phyloP scores from a whole-genome alignment of 1,140 invertebrate genomes.

The Lucilia sericata region DNA sequence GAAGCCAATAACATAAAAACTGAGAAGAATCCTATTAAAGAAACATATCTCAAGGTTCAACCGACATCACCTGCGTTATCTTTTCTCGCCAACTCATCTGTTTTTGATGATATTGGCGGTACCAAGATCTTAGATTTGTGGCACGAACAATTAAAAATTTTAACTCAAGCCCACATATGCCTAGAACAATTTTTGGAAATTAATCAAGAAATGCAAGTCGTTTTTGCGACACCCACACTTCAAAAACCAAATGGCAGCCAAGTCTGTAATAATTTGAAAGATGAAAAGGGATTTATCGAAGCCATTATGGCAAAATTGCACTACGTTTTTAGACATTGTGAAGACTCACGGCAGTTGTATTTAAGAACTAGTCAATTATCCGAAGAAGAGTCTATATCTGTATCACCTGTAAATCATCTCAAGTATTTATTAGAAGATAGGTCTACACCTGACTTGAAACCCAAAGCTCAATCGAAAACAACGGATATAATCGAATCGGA shows the following conservation, averaged over 20 bases:
- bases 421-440: neutral
- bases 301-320: neutral
- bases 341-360: neutral
- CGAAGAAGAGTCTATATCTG: neutral
- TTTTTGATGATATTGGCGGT: neutral
- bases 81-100: neutral
- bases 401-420: neutral
- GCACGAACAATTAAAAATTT: neutral
- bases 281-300: neutral
- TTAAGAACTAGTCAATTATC: neutral
- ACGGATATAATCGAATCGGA: neutral
- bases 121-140: neutral
- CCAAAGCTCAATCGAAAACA: neutral
- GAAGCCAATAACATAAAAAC: neutral
- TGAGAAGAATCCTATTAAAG: neutral
- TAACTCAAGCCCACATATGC: neutral
- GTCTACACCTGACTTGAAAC: neutral
- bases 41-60: neutral
- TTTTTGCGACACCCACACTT: neutral
- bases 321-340: neutral
- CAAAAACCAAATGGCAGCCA: neutral
- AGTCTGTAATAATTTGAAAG: neutral
- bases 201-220: neutral
- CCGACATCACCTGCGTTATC: neutral
- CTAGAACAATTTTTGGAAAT: neutral